Evolutionary conservation across 2,797 vertebrate species (phyloP).

Genomic region (Pseudochaenichthys georgianus): DNA sequence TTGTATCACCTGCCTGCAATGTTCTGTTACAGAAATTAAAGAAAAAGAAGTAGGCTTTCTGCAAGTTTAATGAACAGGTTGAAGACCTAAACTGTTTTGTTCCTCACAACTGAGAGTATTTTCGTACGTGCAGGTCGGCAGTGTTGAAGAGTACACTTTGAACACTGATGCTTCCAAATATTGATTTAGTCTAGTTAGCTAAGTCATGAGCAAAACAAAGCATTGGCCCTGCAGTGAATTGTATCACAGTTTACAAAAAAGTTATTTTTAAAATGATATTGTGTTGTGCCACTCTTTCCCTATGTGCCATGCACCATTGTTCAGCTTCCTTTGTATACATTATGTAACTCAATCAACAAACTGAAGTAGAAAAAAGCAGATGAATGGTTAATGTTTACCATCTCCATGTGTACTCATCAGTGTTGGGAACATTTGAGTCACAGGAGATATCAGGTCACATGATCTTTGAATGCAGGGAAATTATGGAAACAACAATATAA

Average conservation of each 20-base stretch:
- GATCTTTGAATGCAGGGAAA: background rate
- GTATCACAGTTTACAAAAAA: background rate
- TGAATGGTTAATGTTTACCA: slow-evolving; percentile 48
- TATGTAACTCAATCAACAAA: slow-evolving; percentile 6
- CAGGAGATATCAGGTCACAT: background rate
- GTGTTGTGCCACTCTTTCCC: background rate
- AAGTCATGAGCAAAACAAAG: slow-evolving; percentile 47
- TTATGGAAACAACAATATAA: background rate
- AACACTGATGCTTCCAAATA: slow-evolving; percentile 65
- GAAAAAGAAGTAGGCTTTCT: background rate
- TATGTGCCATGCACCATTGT: background rate
- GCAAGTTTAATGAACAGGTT: background rate
- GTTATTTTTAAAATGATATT: background rate
- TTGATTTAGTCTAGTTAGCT: slow-evolving; percentile 65
- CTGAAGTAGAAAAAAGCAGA: background rate
- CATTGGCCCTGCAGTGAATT: background rate
- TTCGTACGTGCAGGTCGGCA: slow-evolving; percentile 35
- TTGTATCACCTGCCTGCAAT: slow-evolving; percentile 12
- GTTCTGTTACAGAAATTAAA: background rate
- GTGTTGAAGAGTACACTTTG: slow-evolving; percentile 56
- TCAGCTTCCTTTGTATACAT: background rate
- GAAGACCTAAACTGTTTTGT: background rate
- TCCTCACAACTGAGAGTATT: slow-evolving; percentile 23
- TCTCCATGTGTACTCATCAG: slow-evolving; percentile 20
- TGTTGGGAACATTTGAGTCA: slow-evolving; percentile 13